These are phyloP conservation scores for Mus caroli DNA, from an alignment of 2,797 vertebrate species.

Conservation along the genomic window DNA sequence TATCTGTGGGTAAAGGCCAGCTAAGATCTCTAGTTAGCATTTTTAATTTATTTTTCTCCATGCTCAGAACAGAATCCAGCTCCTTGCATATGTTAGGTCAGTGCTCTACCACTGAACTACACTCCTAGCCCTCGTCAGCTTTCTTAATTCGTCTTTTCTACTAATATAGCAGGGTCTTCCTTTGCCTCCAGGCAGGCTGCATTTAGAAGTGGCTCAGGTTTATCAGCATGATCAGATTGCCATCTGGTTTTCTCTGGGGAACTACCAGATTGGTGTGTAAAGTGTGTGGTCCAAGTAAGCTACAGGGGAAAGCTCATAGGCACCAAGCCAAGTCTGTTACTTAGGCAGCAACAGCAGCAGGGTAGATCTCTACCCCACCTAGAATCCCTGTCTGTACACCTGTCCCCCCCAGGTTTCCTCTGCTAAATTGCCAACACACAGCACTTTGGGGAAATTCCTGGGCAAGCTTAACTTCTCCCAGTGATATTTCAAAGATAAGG, in stretches of 20 bases:
- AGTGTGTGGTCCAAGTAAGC: background rate
- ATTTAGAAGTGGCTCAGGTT: background rate
- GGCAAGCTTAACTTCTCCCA: background rate
- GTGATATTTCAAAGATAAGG: background rate
- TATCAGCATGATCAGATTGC: background rate
- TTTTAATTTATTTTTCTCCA: background rate
- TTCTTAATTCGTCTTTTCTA: background rate
- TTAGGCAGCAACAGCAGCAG: accelerated
- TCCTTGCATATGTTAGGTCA: background rate
- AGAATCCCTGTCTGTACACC: background rate
- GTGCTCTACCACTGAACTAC: background rate
- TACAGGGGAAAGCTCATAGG: background rate
- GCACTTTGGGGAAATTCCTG: background rate
- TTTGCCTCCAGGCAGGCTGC: background rate
- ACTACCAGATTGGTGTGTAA: background rate
- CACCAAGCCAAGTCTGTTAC: background rate
- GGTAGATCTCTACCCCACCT: accelerated
- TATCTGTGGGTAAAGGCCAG: background rate
- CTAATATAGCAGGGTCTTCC: background rate
- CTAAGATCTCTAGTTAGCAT: background rate
- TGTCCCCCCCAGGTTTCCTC: too few species aligned
- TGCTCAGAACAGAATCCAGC: background rate
- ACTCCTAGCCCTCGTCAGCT: background rate
- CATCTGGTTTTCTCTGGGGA: background rate
- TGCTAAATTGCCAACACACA: background rate